Percentiles rank a stretch among this genome's conserved stretches.
Evolutionary conservation across 2,113 vertebrate species (phyloP).

Genomic region (Peromyscus californicus): DNA sequence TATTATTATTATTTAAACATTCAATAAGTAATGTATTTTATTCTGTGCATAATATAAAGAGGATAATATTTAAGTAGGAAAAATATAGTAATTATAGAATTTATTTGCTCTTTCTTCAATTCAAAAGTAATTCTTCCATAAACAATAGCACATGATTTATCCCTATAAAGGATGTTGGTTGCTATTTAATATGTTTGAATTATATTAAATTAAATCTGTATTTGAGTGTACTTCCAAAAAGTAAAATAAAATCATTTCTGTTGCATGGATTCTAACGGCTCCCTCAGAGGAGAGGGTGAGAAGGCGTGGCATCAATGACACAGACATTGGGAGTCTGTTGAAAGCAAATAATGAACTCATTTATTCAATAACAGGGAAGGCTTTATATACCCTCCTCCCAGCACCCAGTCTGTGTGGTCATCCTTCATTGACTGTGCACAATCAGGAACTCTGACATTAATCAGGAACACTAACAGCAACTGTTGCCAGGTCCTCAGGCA

Average conservation of each 20-base stretch:
- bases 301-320: too few species aligned
- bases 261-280: too few species aligned
- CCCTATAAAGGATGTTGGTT: neutral
- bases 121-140: conserved; percentile 6
- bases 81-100: neutral
- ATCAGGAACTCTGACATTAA: too few species aligned
- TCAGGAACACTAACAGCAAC: too few species aligned
- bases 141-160: neutral
- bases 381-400: too few species aligned
- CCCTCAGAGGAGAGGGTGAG: too few species aligned
- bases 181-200: neutral
- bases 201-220: neutral
- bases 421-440: too few species aligned
- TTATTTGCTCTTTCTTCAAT: neutral
- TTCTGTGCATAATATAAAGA: neutral
- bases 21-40: neutral
- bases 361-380: too few species aligned
- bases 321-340: too few species aligned
- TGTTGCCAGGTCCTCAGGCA: too few species aligned
- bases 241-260: neutral
- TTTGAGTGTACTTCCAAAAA: neutral
- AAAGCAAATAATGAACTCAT: too few species aligned
- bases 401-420: too few species aligned
- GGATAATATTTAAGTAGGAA: neutral
- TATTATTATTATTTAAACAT: conserved; percentile 18